Conservation (phyloP, 2,113 vertebrate species). For the Aldabrachelys gigantea region DNA sequence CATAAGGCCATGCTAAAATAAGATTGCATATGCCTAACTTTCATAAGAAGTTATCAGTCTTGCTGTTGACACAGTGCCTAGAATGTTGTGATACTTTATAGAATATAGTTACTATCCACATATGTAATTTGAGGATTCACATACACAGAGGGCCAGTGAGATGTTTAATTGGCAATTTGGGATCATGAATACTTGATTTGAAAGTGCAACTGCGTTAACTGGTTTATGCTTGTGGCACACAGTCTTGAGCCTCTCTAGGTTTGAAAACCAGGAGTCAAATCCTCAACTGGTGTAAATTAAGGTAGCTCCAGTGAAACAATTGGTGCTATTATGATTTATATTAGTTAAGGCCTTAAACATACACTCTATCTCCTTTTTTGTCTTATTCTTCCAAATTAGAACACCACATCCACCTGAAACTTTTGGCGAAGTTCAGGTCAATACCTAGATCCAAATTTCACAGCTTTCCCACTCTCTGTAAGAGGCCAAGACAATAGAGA, state of each 20-base stretch:
- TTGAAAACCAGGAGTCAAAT: background rate
- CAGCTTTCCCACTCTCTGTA: no score
- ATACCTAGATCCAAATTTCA: no score
- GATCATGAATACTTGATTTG: background rate
- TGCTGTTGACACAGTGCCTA: background rate
- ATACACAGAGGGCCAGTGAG: background rate
- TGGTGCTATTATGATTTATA: background rate
- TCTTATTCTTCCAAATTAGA: background rate
- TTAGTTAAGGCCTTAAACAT: background rate
- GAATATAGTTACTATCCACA: background rate
- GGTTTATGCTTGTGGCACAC: background rate
- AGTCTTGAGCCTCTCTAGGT: background rate
- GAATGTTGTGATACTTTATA: background rate
- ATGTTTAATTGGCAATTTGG: background rate
- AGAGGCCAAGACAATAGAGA: no score
- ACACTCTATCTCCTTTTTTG: background rate
- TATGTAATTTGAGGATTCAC: background rate
- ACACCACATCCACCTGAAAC: no score
- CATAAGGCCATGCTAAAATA: background rate
- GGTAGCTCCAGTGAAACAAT: background rate
- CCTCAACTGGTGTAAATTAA: background rate
- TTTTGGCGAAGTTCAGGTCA: no score
- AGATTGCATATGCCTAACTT: background rate
- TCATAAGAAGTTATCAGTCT: background rate
- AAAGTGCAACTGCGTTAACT: background rate